phyloP scores from a whole-genome alignment of 2,888 invertebrate species.

The Rotaria magnacalcarata region DNA sequence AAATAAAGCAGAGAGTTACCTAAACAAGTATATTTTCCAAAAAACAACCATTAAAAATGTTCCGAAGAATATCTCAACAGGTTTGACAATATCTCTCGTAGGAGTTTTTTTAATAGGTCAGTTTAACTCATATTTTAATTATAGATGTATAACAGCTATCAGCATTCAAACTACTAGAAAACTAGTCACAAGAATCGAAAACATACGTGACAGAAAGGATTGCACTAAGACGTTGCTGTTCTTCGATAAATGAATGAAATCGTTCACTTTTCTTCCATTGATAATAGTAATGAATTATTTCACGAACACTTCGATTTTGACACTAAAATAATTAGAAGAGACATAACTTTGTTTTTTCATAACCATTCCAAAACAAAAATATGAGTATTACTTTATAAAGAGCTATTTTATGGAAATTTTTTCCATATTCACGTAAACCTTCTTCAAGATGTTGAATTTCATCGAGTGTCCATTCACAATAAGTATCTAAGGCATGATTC shows the following conservation, averaged over 20 bases:
- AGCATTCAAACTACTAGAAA: no score
- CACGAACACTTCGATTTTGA: constrained; percentile 11
- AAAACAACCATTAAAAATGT: no score
- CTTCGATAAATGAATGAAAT: not conserved
- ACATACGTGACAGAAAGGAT: constrained; percentile 10
- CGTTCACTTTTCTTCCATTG: constrained; percentile 20
- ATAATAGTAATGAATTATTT: not conserved
- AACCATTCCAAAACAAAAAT: not conserved
- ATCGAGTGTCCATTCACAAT: not conserved
- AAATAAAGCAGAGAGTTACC: no score
- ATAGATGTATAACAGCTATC: no score
- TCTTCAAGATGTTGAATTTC: not conserved
- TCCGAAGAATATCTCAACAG: no score
- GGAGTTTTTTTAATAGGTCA: no score
- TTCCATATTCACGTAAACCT: not conserved
- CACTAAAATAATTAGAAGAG: not conserved
- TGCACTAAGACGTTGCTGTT: not conserved
- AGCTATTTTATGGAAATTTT: not conserved
- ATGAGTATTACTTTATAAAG: not conserved
- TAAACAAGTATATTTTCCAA: no score
- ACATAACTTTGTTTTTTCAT: not conserved
- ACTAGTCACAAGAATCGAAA: no score
- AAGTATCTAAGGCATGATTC: not conserved
- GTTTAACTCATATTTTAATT: no score
- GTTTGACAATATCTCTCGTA: no score